Percentiles rank a stretch among this genome's conserved stretches.
phyloP scores from a whole-genome alignment of 2,113 vertebrate genomes.

The Tychaedon coryphoeus region DNA sequence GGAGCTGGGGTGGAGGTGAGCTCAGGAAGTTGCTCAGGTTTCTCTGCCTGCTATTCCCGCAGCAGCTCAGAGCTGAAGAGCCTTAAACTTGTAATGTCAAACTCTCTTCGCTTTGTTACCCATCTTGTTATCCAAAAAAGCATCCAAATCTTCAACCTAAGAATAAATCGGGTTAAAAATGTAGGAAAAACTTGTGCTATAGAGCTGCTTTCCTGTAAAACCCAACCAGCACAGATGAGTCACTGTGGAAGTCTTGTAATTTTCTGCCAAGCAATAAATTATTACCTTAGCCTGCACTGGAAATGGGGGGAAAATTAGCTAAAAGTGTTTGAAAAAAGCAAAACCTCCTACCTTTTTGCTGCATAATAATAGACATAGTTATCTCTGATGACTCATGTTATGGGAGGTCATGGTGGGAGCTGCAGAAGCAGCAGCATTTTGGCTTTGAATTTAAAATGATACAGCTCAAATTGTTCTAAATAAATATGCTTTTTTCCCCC shows the following conservation, averaged over 20 bases:
- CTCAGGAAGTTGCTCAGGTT: background rate
- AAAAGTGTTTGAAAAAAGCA: background rate
- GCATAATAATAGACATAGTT: background rate
- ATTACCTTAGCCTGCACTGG: background rate
- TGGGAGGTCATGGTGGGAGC: background rate
- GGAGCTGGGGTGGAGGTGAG: background rate
- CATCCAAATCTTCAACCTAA: background rate
- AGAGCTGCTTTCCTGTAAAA: background rate
- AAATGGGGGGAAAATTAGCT: background rate
- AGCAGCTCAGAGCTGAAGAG: background rate
- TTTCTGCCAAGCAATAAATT: constrained; percentile 2
- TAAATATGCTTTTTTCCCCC: background rate
- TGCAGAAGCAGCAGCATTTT: background rate
- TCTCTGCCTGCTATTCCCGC: background rate
- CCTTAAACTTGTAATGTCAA: background rate
- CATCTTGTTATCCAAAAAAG: background rate
- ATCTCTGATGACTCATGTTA: background rate
- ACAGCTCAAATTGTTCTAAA: background rate
- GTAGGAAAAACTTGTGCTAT: background rate
- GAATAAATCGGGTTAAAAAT: background rate
- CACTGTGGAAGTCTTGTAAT: background rate
- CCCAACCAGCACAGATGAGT: background rate
- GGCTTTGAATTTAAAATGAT: background rate
- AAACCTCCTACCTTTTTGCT: constrained; percentile 8
- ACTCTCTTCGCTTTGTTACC: background rate